Percentiles rank a stretch among this genome's conserved stretches.
phyloP scores from a whole-genome alignment of 2,113 vertebrate genomes.

The Caracal caracal region DNA sequence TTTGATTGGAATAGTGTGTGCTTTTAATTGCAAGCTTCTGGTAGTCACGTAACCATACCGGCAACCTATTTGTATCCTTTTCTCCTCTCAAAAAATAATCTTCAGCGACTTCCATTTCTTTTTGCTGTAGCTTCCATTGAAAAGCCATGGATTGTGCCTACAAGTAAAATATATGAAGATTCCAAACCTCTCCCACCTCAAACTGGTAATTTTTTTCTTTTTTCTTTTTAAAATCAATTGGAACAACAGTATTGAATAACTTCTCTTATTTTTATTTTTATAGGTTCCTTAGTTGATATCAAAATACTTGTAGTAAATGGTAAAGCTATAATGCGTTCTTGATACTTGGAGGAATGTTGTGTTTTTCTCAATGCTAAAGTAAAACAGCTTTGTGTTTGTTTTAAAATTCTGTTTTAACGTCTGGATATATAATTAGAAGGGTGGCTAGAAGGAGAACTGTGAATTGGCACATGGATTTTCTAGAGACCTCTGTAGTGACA shows the following conservation, averaged over 20 bases:
- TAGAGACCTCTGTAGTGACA: conserved; percentile 6
- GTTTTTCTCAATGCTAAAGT: neutral
- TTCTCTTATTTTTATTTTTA: neutral
- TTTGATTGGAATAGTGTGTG: neutral
- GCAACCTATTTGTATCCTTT: conserved; percentile 18
- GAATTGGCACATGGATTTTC: neutral
- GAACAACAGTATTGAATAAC: neutral
- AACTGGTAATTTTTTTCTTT: conserved; percentile 84
- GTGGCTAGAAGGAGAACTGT: neutral
- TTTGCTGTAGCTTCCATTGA: conserved; percentile 82
- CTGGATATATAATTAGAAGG: neutral
- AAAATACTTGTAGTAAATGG: neutral
- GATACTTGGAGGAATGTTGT: neutral
- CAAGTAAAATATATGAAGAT: conserved; percentile 78
- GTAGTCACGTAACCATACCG: neutral
- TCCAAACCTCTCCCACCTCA: conserved; percentile 80
- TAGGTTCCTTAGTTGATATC: neutral
- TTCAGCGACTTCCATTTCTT: conserved; percentile 78
- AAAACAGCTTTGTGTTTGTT: conserved; percentile 17
- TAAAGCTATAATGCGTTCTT: conserved; percentile 1
- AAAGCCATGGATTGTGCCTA: conserved; percentile 77
- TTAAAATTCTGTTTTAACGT: conserved; percentile 20
- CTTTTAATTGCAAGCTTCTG: conserved; percentile 20
- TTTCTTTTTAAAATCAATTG: conserved; percentile 42
- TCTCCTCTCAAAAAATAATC: neutral